A percentile compares a stretch with the other conserved stretches of the same genome.
Evolutionary conservation across 2,113 vertebrate species (phyloP).

Genomic region (Gallinago undulata): DNA sequence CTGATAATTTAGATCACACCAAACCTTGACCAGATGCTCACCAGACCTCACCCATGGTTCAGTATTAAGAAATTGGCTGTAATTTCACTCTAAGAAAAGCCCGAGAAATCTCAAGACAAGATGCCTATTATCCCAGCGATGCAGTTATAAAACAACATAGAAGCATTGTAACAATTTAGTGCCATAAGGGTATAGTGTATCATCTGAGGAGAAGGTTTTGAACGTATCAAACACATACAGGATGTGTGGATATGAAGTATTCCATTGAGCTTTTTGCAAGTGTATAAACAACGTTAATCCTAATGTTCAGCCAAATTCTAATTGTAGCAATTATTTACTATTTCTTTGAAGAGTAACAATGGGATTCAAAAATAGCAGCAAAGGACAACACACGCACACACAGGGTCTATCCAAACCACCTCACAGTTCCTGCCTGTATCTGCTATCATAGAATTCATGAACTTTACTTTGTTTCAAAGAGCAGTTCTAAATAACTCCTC

Average conservation of each 20-base stretch:
- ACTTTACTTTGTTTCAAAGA: background rate
- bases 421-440: background rate
- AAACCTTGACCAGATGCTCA: background rate
- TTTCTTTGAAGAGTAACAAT: background rate
- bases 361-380: background rate
- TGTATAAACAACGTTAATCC: rapidly evolving
- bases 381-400: background rate
- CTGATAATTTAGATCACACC: background rate
- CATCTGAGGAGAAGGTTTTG: background rate
- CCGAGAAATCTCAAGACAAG: background rate
- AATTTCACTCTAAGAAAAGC: background rate
- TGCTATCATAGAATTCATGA: background rate
- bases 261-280: background rate
- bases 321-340: background rate
- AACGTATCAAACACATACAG: background rate
- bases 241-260: background rate
- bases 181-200: too few relatives aligned
- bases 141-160: background rate
- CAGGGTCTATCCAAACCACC: background rate
- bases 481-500: background rate
- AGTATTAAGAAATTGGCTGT: background rate
- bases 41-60: background rate
- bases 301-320: background rate
- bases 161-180: background rate
- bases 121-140: background rate